A percentile compares a stretch with the other conserved stretches of the same genome.
Evolutionary conservation across 2,888 invertebrate genomes (phyloP).

Genomic region (Panzeria rudis): DNA sequence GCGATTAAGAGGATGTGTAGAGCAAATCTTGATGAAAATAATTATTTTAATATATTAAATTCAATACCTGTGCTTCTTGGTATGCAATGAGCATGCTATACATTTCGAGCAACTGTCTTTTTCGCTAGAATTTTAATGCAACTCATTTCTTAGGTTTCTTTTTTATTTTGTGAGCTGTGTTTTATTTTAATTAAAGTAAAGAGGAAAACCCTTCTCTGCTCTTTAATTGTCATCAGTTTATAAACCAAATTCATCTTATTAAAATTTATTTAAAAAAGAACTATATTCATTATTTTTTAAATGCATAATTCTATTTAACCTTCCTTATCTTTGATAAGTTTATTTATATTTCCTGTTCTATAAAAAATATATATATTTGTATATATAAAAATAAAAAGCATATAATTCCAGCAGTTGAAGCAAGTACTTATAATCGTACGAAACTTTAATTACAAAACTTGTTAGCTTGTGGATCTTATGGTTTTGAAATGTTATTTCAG

Average conservation of each 20-base stretch:
- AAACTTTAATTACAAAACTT: conserved; percentile 74
- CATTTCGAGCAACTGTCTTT: too few species aligned
- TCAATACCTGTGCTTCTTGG: too few species aligned
- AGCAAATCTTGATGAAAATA: too few species aligned
- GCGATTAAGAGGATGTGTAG: too few species aligned
- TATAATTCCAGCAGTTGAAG: not conserved
- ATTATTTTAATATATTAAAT: too few species aligned
- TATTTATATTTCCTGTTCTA: conserved; percentile 1
- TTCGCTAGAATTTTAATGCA: too few species aligned
- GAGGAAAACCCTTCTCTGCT: too few species aligned
- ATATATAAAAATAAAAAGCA: not conserved
- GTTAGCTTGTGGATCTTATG: conserved; percentile 70
- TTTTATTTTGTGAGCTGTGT: too few species aligned
- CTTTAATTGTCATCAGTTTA: too few species aligned
- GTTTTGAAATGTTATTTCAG: conserved; percentile 56
- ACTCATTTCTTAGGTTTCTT: too few species aligned
- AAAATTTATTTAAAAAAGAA: not conserved
- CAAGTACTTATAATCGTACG: conserved; percentile 6
- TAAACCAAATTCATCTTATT: not conserved
- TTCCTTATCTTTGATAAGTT: not conserved
- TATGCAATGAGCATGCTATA: too few species aligned
- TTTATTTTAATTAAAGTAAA: too few species aligned
- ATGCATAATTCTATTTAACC: not conserved
- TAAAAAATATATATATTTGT: not conserved
- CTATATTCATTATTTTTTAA: not conserved